phyloP scores from a whole-genome alignment of 2,113 vertebrate species.

The Dermatemys mawii region DNA sequence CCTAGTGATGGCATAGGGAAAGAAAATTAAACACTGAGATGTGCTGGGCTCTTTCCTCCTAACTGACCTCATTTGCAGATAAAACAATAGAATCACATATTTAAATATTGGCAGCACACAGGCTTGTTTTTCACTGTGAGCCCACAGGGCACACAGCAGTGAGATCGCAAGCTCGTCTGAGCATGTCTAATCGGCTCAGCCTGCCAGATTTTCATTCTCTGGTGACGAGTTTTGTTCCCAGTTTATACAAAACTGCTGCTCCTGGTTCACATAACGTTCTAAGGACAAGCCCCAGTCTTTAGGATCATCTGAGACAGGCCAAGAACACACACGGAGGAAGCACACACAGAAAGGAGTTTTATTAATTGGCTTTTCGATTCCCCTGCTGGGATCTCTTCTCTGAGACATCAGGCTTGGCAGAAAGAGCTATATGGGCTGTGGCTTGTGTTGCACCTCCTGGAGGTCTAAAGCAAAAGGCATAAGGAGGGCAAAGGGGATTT shows the following conservation, averaged over 20 bases:
- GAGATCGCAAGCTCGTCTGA: slow-evolving; percentile 46
- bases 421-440: background rate
- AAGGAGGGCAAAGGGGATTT: background rate
- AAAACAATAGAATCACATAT: background rate
- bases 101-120: slow-evolving; percentile 1
- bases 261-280: background rate
- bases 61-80: slow-evolving; percentile 16
- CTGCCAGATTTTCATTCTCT: slow-evolving; percentile 18
- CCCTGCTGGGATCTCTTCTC: background rate
- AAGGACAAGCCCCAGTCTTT: background rate
- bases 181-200: slow-evolving; percentile 52
- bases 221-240: slow-evolving; percentile 26
- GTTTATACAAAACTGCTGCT: background rate
- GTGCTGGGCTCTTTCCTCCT: background rate
- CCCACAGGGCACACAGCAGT: slow-evolving; percentile 32
- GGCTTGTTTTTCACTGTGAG: slow-evolving; percentile 37
- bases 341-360: background rate
- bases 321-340: fast-evolving
- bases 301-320: background rate
- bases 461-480: background rate
- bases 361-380: background rate
- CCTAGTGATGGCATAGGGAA: background rate
- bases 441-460: background rate
- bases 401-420: background rate
- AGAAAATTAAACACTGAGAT: background rate